Evolutionary conservation across 35 echinoderm and acorn worm genomes (phyloP).

Genomic region (Heliocidaris erythrogramma): DNA sequence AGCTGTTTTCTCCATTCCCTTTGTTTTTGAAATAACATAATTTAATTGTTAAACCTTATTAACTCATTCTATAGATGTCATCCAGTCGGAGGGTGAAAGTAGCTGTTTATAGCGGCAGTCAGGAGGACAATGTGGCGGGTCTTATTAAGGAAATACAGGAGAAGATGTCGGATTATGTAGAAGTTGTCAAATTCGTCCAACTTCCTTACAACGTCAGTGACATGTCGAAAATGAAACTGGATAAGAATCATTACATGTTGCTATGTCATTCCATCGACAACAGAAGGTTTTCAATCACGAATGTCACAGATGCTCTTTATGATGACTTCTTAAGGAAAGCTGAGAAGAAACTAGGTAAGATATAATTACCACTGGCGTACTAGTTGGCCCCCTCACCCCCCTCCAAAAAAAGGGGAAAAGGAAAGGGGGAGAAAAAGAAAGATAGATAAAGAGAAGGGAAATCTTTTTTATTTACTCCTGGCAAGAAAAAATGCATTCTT

Average conservation of each 20-base stretch:
- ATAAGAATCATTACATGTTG: neutral
- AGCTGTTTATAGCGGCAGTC: neutral
- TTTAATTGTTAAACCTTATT: too few species aligned
- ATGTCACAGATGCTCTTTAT: slow-evolving; percentile 37
- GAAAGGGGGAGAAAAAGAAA: too few species aligned
- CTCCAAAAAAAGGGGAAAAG: too few species aligned
- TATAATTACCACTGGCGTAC: too few species aligned
- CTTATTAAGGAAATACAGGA: neutral
- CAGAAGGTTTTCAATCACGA: neutral
- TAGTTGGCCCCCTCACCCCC: too few species aligned
- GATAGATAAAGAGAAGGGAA: too few species aligned
- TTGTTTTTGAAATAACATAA: too few species aligned
- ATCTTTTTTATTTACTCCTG: too few species aligned
- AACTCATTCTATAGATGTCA: neutral
- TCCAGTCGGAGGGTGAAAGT: neutral
- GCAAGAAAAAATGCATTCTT: too few species aligned
- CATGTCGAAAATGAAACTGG: neutral
- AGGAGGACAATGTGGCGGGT: neutral
- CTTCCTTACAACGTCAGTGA: neutral
- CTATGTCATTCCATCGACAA: slow-evolving; percentile 24
- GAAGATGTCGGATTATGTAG: neutral
- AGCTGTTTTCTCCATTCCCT: too few species aligned
- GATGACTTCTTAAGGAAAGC: neutral
- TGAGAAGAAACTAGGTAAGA: neutral
- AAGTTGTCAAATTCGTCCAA: neutral